phyloP scores from a whole-genome alignment of 1,140 invertebrate genomes.

The Brachionus plicatilis region DNA sequence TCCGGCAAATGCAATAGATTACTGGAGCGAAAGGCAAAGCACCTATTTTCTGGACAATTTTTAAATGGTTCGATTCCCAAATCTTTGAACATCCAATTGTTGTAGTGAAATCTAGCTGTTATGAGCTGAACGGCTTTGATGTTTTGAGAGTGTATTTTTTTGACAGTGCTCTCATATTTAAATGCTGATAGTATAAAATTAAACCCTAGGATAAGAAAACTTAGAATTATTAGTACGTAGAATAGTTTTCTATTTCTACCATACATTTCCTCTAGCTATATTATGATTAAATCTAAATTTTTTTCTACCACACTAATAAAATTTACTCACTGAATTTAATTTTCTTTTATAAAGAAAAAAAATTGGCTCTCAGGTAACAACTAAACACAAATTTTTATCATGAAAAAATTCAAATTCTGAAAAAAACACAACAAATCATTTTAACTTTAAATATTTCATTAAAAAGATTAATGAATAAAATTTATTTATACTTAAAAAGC shows the following conservation, averaged over 20 bases:
- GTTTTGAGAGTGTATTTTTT: not conserved
- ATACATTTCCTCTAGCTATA: not conserved
- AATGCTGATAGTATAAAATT: not conserved
- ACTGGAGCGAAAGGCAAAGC: not conserved
- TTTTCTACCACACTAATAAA: no score
- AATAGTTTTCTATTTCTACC: not conserved
- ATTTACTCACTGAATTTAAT: no score
- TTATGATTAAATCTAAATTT: no score
- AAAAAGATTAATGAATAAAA: no score
- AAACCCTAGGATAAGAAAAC: not conserved
- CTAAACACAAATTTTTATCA: no score
- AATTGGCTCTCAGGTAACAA: no score
- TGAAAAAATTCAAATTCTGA: no score
- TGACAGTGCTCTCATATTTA: not conserved
- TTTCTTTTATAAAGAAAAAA: no score
- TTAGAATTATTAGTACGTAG: not conserved
- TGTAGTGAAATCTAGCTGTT: constrained; percentile 1
- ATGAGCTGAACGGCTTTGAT: constrained; percentile 18
- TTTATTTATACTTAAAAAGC: no score
- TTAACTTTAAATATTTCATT: no score
- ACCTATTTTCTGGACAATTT: constrained; percentile 10
- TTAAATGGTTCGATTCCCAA: not conserved
- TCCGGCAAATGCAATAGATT: not conserved
- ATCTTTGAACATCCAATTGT: not conserved
- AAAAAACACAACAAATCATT: no score